A percentile compares a stretch with the other conserved stretches of the same genome.
Evolutionary conservation across 2,113 vertebrate species (phyloP).

Genomic region (Todiramphus saurophagus): DNA sequence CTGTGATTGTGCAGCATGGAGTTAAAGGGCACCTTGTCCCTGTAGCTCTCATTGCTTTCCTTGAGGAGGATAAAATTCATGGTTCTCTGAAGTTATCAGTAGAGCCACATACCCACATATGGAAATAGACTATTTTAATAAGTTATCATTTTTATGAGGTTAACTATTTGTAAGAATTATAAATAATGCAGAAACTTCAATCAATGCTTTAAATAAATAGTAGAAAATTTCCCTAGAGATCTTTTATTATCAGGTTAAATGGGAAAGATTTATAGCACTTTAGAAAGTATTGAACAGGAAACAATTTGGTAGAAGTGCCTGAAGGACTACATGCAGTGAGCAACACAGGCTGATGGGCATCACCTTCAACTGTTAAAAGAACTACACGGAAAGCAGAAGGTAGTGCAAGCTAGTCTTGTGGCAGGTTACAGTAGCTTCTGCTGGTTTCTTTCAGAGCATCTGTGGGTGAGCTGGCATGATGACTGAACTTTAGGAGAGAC

Average conservation of each 20-base stretch:
- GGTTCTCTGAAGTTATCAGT: background rate
- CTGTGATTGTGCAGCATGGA: background rate
- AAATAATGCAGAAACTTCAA: background rate
- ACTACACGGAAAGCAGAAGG: background rate
- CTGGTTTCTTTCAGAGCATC: background rate
- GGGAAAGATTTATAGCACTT: background rate
- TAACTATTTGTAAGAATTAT: background rate
- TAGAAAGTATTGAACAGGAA: background rate
- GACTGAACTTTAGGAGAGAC: background rate
- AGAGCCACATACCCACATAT: background rate
- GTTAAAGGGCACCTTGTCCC: background rate
- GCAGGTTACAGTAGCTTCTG: background rate
- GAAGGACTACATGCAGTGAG: background rate
- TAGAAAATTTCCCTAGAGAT: background rate
- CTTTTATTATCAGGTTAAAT: background rate
- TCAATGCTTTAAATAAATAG: constrained; percentile 42
- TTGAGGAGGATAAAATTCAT: background rate
- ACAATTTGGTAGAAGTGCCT: background rate
- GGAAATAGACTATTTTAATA: background rate
- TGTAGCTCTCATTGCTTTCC: background rate
- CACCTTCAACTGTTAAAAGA: background rate
- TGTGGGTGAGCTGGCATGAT: background rate
- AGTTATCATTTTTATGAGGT: background rate
- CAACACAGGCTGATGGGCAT: background rate
- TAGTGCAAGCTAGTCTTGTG: background rate